These are phyloP conservation scores for Podarcis cretensis DNA, from an alignment of 2,113 vertebrate genomes.

Conservation along the genomic window DNA sequence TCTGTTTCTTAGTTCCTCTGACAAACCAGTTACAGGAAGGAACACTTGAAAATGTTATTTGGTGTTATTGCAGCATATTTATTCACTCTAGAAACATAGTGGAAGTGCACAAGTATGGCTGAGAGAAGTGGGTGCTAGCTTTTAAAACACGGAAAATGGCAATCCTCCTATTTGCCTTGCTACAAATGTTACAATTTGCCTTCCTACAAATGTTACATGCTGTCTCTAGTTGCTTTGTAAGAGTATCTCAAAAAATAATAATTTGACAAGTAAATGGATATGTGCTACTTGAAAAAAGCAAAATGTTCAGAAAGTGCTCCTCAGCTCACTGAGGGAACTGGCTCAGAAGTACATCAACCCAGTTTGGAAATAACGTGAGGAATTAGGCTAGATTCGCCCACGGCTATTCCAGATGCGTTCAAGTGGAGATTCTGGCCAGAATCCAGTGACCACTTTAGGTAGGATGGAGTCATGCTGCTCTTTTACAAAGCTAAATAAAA, in stretches of 20 bases:
- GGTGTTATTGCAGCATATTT: neutral
- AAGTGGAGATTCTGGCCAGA: neutral
- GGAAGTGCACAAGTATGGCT: neutral
- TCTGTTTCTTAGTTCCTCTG: neutral
- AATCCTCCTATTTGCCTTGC: constrained; percentile 3
- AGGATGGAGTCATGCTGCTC: neutral
- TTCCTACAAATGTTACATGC: constrained; percentile 15
- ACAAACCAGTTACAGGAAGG: neutral
- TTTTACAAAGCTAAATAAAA: neutral
- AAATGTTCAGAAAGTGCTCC: neutral
- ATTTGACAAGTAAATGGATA: constrained; percentile 12
- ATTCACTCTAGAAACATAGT: neutral
- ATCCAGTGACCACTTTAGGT: neutral
- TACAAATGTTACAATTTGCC: constrained; percentile 14
- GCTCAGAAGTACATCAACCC: neutral
- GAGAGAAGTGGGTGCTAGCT: neutral
- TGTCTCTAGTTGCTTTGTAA: neutral
- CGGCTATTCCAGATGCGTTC: neutral
- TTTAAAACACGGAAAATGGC: constrained; percentile 19
- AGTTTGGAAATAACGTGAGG: neutral
- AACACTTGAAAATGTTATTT: neutral
- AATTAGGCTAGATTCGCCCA: neutral
- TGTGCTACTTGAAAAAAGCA: neutral
- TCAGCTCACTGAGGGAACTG: neutral
- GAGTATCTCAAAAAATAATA: neutral